phyloP scores from a whole-genome alignment of 2,797 vertebrate genomes.

The Acridotheres tristis region DNA sequence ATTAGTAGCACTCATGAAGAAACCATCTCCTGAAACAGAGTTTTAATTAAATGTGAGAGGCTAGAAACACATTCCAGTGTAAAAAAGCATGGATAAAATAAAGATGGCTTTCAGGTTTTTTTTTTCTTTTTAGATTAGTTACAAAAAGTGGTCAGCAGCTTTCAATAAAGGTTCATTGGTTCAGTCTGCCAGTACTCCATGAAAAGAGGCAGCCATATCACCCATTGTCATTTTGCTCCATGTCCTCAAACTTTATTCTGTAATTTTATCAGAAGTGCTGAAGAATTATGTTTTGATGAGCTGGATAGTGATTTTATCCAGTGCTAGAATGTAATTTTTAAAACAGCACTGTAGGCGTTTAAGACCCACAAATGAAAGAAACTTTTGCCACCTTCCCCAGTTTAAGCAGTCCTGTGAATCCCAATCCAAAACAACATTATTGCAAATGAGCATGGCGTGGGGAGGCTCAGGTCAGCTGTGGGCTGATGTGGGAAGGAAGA shows the following conservation, averaged over 20 bases:
- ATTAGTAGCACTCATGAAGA: not conserved
- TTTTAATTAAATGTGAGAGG: not conserved
- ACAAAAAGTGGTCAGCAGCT: not conserved
- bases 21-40: not conserved
- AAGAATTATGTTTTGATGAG: not conserved
- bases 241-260: not conserved
- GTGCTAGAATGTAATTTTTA: not conserved
- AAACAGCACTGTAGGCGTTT: rapidly evolving
- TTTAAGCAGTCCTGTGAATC: not conserved
- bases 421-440: not conserved
- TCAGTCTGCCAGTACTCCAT: not conserved
- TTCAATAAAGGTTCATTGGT: not conserved
- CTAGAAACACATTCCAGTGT: not conserved
- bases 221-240: not conserved
- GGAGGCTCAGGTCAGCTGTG: not conserved
- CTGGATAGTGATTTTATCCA: not conserved
- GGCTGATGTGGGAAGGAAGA: not conserved
- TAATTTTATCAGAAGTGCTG: not conserved
- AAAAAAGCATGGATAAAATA: not conserved
- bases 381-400: not conserved
- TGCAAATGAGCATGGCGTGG: not conserved
- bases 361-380: not conserved
- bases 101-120: not conserved
- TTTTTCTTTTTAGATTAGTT: not conserved
- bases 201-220: not conserved